Evolutionary conservation across 2,113 vertebrate genomes (phyloP), one percentile per base, ranked within the genome.

Genomic region (Crypturellus undulatus): DNA sequence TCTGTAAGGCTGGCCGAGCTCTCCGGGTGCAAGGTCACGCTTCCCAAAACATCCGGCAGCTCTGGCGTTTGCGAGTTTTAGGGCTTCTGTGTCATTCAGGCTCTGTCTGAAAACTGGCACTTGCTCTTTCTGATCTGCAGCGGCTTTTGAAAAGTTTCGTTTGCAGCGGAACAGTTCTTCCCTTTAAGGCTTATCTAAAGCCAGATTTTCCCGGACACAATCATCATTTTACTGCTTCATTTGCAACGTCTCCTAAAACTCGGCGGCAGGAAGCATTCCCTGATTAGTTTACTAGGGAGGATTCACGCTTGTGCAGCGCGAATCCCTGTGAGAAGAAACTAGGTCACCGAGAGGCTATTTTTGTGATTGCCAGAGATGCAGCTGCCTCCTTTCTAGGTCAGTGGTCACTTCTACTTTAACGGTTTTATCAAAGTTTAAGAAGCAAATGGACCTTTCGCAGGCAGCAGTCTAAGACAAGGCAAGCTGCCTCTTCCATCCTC

Each of bases 371-470:
- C 93, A 80, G 93, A 77, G 76, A 81, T 38, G 87, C 94, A 96
- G 92, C 92, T 88, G 92, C 87, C 0, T 0, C 62, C 75, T 96
- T 96, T 97, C 95, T 94, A 94, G 93, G 90, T 96, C 95, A 96
- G 79, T 60, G 90, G 85, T 88, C 90, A 65, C 72, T 92, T 83
- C 71, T 47, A 42, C 43, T 75, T 83, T n/a, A 96, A 75, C 25
- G 34, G 65, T 47, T 60, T 88, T 63, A 59, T n/a, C 59, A 78
- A 91, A 68, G 52, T 65, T 82, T 80, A 87, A 72, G 82, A 65
- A 73, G 80, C 59, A 68, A 77, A 20, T 3, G 56, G 64, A 71
- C 45, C 26, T 83, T 64, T 84, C 58, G 36, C 30, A 76, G 67
- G 34, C 62, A 58, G 34, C 42, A 84, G 56, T 58, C 83, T 12